phyloP scores from a whole-genome alignment of 2,888 invertebrate genomes.

The Dinocampus coccinellae region DNA sequence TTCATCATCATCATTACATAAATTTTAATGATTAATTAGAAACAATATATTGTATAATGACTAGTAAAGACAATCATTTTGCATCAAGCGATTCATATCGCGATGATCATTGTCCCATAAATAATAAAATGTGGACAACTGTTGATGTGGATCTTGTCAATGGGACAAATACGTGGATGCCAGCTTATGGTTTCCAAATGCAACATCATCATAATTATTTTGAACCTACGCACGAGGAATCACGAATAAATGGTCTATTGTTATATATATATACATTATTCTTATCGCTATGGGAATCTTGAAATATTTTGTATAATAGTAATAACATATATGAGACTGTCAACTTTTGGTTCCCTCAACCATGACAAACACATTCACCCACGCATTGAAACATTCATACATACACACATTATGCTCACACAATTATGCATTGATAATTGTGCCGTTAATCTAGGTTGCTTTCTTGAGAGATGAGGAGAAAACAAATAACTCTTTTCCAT shows the following conservation, averaged over 20 bases:
- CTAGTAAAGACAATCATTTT: conserved; percentile 8
- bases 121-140: conserved; percentile 22
- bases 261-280: conserved; percentile 33
- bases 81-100: conserved; percentile 9
- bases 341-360: background rate
- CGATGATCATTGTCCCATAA: conserved; percentile 44
- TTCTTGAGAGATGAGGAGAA: conserved; percentile 18
- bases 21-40: background rate
- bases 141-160: conserved; percentile 66
- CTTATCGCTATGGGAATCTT: background rate
- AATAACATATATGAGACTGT: background rate
- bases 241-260: conserved; percentile 64
- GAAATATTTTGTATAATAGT: background rate
- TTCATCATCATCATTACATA: background rate
- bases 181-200: conserved; percentile 81
- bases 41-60: background rate
- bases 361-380: background rate
- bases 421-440: conserved; percentile 6
- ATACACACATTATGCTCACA: background rate
- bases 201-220: conserved; percentile 74
- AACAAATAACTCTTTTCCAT: conserved; percentile 11
- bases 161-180: conserved; percentile 83
- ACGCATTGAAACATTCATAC: conserved; percentile 6
- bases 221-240: conserved; percentile 64
- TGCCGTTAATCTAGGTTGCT: conserved; percentile 35